These are phyloP conservation scores for Podiceps cristatus DNA, from an alignment of 2,113 vertebrate species.

Conservation along the genomic window DNA sequence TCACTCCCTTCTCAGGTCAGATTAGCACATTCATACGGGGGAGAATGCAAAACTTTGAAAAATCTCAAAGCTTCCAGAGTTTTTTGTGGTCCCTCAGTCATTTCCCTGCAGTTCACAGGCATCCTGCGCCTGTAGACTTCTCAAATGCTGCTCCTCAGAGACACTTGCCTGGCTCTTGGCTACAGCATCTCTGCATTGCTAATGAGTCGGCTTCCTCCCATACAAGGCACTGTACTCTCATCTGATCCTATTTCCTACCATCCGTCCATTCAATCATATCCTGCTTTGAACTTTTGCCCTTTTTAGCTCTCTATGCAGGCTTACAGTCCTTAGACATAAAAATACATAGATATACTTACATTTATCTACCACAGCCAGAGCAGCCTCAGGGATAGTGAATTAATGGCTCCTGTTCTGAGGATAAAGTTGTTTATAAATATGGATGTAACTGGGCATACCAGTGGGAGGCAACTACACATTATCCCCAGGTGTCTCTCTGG, in stretches of 20 bases:
- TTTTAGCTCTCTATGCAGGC: conserved; percentile 32
- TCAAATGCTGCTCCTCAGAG: neutral
- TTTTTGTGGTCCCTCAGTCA: neutral
- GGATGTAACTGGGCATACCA: conserved; percentile 59
- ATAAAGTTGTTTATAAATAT: conserved; percentile 81
- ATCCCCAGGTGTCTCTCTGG: conserved; percentile 54
- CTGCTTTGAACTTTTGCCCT: conserved; percentile 48
- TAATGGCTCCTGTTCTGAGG: conserved; percentile 60
- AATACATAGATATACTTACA: conserved; percentile 26
- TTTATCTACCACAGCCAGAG: conserved; percentile 74
- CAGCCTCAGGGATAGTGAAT: conserved; percentile 64
- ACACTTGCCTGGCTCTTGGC: neutral
- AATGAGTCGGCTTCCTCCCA: conserved; percentile 13
- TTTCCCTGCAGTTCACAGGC: neutral
- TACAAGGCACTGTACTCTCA: neutral
- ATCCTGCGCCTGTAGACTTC: neutral
- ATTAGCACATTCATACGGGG: neutral
- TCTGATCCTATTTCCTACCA: conserved; percentile 28
- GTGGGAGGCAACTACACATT: conserved; percentile 41
- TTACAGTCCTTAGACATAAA: conserved; percentile 46
- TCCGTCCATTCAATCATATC: neutral
- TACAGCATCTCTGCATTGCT: conserved; percentile 29
- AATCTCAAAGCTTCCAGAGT: neutral
- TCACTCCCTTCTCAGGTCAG: neutral
- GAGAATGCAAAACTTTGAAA: neutral